phyloP scores from a whole-genome alignment of 2,888 invertebrate species.

The Anagyrus pseudococci region DNA sequence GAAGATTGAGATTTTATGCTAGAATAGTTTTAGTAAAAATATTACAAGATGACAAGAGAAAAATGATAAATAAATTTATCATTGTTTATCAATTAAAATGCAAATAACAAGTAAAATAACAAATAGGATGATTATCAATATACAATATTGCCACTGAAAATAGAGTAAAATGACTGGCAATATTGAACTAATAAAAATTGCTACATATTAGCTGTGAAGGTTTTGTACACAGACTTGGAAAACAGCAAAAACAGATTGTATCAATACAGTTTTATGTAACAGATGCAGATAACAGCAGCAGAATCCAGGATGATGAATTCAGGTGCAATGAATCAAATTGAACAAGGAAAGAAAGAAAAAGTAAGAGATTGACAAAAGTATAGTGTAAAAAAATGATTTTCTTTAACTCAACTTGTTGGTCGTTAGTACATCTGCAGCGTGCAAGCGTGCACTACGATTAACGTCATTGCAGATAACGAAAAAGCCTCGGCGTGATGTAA shows the following conservation, averaged over 20 bases:
- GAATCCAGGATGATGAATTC: too few relatives aligned
- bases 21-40: not conserved
- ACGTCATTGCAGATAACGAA: not conserved
- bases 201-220: too few relatives aligned
- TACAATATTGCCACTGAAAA: too few relatives aligned
- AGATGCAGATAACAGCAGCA: not conserved
- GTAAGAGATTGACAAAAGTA: not conserved
- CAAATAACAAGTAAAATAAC: not conserved
- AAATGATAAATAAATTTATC: not conserved
- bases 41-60: not conserved
- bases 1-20: conserved; percentile 32
- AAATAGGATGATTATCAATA: too few relatives aligned
- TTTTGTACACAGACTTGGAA: not conserved
- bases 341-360: not conserved
- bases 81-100: not conserved
- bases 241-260: conserved; percentile 2
- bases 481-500: not conserved
- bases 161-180: too few relatives aligned
- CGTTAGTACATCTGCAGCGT: not conserved
- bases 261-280: not conserved
- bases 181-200: too few relatives aligned
- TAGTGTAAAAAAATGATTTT: not conserved
- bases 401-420: not conserved
- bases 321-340: not conserved
- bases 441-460: not conserved